Evolutionary conservation across 2,113 vertebrate species (phyloP).

Genomic region (Meriones unguiculatus): DNA sequence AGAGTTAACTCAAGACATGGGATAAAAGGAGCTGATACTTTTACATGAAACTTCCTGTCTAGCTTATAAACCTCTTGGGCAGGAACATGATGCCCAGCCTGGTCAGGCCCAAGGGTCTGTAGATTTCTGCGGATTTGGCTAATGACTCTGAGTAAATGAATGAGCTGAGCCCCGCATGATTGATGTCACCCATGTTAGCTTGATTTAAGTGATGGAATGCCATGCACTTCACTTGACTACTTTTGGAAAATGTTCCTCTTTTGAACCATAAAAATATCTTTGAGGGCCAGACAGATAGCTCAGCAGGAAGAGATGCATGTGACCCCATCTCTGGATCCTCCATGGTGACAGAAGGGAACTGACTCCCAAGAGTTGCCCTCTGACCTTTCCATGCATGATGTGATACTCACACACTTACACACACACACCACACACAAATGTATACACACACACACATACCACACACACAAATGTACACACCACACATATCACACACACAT

Average conservation of each 20-base stretch:
- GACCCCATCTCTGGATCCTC: neutral
- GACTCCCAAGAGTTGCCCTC: neutral
- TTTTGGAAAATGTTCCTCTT: constrained; percentile 17
- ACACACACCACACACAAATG: neutral
- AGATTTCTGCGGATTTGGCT: neutral
- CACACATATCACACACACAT: too few relatives aligned
- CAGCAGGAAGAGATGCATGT: neutral
- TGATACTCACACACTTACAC: neutral
- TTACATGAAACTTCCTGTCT: constrained; percentile 4
- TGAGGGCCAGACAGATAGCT: neutral
- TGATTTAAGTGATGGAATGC: constrained; percentile 1
- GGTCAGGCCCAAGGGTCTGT: neutral
- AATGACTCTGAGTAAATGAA: constrained; percentile 28
- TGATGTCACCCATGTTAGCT: constrained; percentile 7
- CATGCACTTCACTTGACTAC: neutral
- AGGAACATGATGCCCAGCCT: neutral
- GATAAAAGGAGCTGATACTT: neutral
- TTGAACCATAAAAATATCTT: neutral
- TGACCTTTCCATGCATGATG: neutral
- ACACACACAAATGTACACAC: too few relatives aligned
- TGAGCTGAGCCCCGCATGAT: neutral
- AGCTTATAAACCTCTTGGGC: neutral
- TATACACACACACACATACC: neutral
- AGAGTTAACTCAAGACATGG: constrained; percentile 14
- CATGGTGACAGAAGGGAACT: neutral